A percentile compares a stretch with the other conserved stretches of the same genome.
These are phyloP conservation scores for Dendrolimus kikuchii DNA, from an alignment of 1,140 invertebrate genomes.

Conservation along the genomic window DNA sequence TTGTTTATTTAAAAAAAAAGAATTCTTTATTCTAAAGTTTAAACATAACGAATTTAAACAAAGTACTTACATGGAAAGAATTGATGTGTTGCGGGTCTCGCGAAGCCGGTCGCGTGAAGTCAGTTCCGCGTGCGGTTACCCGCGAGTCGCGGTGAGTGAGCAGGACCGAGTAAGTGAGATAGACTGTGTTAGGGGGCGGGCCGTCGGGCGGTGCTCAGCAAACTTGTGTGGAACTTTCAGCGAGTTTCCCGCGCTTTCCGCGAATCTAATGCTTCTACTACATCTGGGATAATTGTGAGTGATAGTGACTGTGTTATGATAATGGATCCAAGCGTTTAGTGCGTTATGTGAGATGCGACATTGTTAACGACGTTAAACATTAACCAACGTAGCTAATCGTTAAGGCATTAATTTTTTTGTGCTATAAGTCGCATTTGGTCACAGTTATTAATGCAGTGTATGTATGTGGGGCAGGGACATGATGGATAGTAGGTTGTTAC, in stretches of 20 bases:
- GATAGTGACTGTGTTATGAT: no score
- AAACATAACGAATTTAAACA: no score
- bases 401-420: neutral
- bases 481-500: no score
- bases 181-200: conserved; percentile 28
- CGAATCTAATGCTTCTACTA: conserved; percentile 1
- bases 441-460: conserved; percentile 4
- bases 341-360: no score
- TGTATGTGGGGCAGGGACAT: no score
- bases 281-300: no score
- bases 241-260: conserved; percentile 48
- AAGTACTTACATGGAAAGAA: conserved; percentile 10
- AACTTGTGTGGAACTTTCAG: conserved; percentile 37
- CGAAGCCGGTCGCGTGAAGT: neutral
- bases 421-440: neutral
- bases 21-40: no score
- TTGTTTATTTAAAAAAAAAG: no score
- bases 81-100: conserved; percentile 10
- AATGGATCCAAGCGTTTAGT: no score
- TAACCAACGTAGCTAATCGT: no score
- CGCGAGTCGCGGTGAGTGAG: conserved; percentile 25
- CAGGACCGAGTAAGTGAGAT: conserved; percentile 32
- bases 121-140: conserved; percentile 35
- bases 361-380: no score
- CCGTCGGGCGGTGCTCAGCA: conserved; percentile 34